Conservation (phyloP, 2,797 vertebrate genomes). For the Ciconia nigra region DNA sequence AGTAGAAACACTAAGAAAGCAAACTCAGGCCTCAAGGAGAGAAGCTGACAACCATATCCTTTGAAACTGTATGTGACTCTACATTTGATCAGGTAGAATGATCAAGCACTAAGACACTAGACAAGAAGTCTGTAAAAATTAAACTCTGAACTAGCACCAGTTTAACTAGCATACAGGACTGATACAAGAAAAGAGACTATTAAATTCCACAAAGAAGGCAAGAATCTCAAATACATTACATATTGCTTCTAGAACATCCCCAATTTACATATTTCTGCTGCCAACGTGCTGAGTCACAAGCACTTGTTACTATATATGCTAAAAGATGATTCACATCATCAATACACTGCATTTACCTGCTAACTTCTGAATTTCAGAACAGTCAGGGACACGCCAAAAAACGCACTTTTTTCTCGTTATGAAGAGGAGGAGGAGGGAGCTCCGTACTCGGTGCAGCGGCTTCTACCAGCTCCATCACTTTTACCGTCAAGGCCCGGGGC, state of each 20-base stretch:
- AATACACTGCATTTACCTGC: not conserved
- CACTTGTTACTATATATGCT: not conserved
- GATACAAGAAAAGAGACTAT: not conserved
- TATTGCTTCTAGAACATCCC: not conserved
- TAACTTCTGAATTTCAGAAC: not conserved
- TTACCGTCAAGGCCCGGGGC: not conserved
- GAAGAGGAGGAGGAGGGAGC: not conserved
- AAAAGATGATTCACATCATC: not conserved
- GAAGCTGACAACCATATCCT: not conserved
- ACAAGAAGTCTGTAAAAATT: accelerated
- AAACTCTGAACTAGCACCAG: not conserved
- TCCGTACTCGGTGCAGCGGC: not conserved
- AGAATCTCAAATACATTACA: not conserved
- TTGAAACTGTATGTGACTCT: not conserved
- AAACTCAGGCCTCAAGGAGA: not conserved
- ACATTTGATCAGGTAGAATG: not conserved
- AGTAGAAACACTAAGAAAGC: not conserved
- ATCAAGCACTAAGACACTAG: not conserved
- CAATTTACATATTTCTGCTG: not conserved
- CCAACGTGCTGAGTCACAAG: conserved; percentile 26
- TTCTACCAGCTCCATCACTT: not conserved
- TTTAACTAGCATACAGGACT: not conserved
- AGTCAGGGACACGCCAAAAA: too few species aligned
- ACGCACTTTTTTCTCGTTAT: not conserved
- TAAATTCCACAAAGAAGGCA: not conserved